Base-by-base conservation (phyloP, 1,140 invertebrate species). In the Chironomus tepperi region DNA sequence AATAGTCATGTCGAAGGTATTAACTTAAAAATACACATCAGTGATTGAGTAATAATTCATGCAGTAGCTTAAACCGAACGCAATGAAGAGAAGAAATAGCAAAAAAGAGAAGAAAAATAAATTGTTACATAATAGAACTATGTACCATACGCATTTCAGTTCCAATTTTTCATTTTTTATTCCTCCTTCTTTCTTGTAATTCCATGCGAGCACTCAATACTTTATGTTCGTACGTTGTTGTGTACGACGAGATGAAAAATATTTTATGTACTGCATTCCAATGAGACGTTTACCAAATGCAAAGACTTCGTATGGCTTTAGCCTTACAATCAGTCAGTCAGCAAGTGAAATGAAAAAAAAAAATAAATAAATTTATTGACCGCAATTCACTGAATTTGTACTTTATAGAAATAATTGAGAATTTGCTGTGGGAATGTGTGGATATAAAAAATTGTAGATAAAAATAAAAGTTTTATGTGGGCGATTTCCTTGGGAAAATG, bases 381-480 rank as follows among this genome's bases (percentile, higher is more conserved):
- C 65, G 65, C 65, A 21, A 70, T 70, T 18, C 65, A 70, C 65
- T 19, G 65, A 70, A 18, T 70, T 70, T 70, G 65, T 18, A 70
- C 65, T 70, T 70, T 70, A 18, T 70, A 57, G 47, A 12, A 10
- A n/a, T n/a, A 57, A 10, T 57, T 12, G 47, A 12, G n/a, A 57
- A 57, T 57, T 10, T 57, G n/a, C n/a, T 57, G 2, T 57, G 47
- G 8, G 47, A 10, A n/a, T n/a, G n/a, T 57, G 47, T 12, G 47
- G 7, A 10, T n/a, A 57, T 57, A n/a, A 10, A 57, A 10, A 10
- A 57, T n/a, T 12, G 47, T 1, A 57, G n/a, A n/a, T n/a, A 10
- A 57, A 12, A n/a, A n/a, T n/a, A n/a, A n/a, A 57, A 57, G 24
- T 34, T 34, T 34, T 34, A n/a, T 57, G 47, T 57, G 47, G 47